Base-by-base conservation (phyloP, 2,888 invertebrate species). In the Euplexia lucipara region DNA sequence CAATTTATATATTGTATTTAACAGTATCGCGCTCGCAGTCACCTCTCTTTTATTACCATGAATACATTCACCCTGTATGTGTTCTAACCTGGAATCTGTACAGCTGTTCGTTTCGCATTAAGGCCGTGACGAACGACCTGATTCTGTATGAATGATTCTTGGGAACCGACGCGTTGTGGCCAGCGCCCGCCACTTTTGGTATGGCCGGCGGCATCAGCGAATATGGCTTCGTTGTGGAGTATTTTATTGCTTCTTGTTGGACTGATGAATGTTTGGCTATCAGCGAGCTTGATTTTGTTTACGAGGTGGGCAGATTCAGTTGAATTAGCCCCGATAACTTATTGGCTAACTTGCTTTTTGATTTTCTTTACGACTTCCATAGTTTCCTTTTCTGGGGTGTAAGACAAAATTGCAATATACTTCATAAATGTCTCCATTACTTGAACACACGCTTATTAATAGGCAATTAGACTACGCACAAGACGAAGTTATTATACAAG, bases 121-220 rank as follows among this genome's bases (percentile, higher is more conserved):
- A 78, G 72, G 64, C 81, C 79, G 79, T 80, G 81, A 81, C 79
- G 81, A 81, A 73, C 62, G 72, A 78, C 79, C 79, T 54, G 79
- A 81, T 81, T 81, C 66, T 64, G 54, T 70, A 54, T 69, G 79
- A 80, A 70, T 75, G 72, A 68, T 80, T 81, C 72, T 79, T 66
- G 72, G 75, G 68, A 68, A 81, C 66, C 45, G 63, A 66, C 78
- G 49, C 66, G 58, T 62, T 78, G 68, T 69, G 49, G 64, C 54
- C 51, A 69, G 49, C 37, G 69, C 51, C 64, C 44, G 42, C 81
- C 75, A 70, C 65, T 70, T 80, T 80, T 81, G 79, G 81, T 75
- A 64, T 64, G 64, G 68, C 75, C 66, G 52, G 41, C 54, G 81
- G 79, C 53, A 61, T 30, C 68, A 61, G 58, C 72, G 53, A 73